Evolutionary conservation across 2,113 vertebrate genomes (phyloP).

Genomic region (Chaetorhynchus papuensis): DNA sequence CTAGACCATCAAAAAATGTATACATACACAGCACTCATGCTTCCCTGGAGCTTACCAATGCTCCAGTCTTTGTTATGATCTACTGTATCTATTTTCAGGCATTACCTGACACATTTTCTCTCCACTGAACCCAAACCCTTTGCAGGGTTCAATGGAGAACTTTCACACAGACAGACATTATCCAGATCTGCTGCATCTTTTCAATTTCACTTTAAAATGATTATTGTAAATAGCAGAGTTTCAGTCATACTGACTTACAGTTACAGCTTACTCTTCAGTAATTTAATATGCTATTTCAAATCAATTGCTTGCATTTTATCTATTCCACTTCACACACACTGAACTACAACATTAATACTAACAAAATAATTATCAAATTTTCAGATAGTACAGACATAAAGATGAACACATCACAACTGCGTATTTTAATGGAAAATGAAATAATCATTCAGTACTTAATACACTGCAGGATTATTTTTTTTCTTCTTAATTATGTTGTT

Average conservation of each 20-base stretch:
- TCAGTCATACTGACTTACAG: neutral
- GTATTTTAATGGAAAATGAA: neutral
- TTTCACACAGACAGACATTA: neutral
- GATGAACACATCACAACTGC: neutral
- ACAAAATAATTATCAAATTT: neutral
- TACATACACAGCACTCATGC: neutral
- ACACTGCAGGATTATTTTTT: neutral
- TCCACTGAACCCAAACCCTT: neutral
- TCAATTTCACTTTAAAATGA: neutral
- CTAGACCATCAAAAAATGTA: neutral
- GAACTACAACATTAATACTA: neutral
- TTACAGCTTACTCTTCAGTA: neutral
- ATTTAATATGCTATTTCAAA: neutral
- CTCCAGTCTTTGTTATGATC: neutral
- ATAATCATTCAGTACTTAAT: neutral
- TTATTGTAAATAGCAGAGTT: neutral
- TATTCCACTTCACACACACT: neutral
- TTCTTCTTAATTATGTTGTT: neutral
- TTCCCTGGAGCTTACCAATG: neutral
- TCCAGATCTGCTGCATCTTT: neutral
- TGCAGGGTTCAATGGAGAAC: neutral
- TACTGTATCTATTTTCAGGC: neutral
- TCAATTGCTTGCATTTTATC: neutral
- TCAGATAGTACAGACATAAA: neutral
- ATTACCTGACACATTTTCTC: neutral